Evolutionary conservation across 2,113 vertebrate species (phyloP).

Genomic region (Rhynchomys soricoides): DNA sequence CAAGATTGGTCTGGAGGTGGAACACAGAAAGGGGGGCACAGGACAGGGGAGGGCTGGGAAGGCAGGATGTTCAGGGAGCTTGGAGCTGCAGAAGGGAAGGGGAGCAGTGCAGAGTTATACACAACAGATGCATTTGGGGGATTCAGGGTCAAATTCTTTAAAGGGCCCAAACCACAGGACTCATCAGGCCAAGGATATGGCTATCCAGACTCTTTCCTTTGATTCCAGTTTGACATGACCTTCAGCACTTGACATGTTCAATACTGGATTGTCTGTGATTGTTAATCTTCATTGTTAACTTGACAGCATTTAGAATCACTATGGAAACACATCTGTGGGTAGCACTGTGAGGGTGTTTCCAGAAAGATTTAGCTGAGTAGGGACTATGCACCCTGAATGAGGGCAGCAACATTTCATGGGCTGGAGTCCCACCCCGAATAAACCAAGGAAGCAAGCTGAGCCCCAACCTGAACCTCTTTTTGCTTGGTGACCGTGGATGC

Average conservation of each 20-base stretch:
- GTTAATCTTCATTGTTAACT: slow-evolving; percentile 10
- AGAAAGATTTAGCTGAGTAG: background rate
- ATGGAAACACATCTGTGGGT: background rate
- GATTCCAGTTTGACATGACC: background rate
- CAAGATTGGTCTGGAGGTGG: background rate
- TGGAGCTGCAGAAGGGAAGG: accelerated
- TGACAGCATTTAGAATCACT: background rate
- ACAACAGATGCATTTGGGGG: background rate
- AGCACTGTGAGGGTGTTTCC: background rate
- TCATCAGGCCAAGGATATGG: background rate
- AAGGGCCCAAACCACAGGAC: background rate
- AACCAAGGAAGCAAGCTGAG: background rate
- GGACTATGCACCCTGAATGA: background rate
- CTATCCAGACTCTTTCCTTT: background rate
- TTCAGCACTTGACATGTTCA: background rate
- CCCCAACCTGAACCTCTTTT: background rate
- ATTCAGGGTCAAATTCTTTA: background rate
- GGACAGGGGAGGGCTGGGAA: background rate
- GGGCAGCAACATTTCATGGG: background rate
- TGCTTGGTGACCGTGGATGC: background rate
- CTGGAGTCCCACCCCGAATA: background rate
- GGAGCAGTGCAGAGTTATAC: background rate
- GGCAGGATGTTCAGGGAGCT: background rate
- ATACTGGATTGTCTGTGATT: background rate
- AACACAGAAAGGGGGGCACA: background rate